Conservation (phyloP, 2,888 invertebrate species). For the Lasioglossum villosulum region DNA sequence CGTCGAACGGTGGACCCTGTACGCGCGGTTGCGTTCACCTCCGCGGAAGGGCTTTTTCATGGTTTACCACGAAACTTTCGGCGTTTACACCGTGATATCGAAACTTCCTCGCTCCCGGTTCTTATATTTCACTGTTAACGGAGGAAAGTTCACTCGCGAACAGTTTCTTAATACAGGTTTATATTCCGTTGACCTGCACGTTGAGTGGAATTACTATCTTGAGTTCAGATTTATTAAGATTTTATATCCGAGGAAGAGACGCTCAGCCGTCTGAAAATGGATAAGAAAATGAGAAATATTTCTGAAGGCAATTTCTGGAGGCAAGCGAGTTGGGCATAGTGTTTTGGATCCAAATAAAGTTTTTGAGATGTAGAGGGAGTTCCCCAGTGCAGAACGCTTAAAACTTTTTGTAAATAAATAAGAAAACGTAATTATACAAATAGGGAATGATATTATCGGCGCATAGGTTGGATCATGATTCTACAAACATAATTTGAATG, state of each 20-base stretch:
- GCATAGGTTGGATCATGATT: too few relatives aligned
- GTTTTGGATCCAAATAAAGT: not conserved
- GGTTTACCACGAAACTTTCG: slow-evolving; percentile 40
- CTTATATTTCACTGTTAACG: slow-evolving; percentile 36
- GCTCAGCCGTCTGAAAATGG: not conserved
- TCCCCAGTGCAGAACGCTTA: too few relatives aligned
- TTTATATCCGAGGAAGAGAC: not conserved
- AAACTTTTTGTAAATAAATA: too few relatives aligned
- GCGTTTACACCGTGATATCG: slow-evolving; percentile 18
- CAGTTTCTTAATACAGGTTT: slow-evolving; percentile 7
- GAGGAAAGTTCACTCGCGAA: not conserved
- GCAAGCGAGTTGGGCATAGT: not conserved
- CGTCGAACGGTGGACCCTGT: slow-evolving; percentile 8
- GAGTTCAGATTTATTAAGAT: not conserved
- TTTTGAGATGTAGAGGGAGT: too few relatives aligned
- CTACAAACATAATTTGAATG: too few relatives aligned
- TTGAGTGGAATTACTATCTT: not conserved
- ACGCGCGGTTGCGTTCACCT: not conserved
- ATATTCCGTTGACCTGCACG: not conserved
- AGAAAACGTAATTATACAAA: too few relatives aligned
- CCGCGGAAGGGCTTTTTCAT: slow-evolving; percentile 15
- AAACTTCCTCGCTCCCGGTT: slow-evolving; percentile 20
- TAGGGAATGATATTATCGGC: too few relatives aligned
- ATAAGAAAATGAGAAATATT: not conserved
- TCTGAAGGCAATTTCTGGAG: not conserved